A percentile compares a stretch with the other conserved stretches of the same genome.
Conservation (phyloP, 2,797 vertebrate genomes). For the Chelon auratus region DNA sequence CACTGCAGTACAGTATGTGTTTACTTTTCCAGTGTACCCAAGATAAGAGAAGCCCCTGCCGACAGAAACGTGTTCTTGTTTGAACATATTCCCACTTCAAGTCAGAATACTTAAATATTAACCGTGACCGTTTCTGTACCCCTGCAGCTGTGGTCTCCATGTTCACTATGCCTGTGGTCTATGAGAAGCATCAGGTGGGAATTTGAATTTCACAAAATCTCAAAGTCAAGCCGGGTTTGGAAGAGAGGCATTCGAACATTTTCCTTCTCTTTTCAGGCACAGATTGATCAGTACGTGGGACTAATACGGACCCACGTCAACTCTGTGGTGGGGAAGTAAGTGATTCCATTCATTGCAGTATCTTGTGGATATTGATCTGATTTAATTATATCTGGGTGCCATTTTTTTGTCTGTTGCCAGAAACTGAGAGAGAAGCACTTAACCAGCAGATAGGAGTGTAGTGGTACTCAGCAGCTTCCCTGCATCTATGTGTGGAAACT, state of each 20-base stretch:
- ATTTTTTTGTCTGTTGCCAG: background rate
- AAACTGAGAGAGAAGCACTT: background rate
- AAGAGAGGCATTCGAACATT: background rate
- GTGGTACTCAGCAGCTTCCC: no score
- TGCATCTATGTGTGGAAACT: no score
- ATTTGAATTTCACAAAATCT: background rate
- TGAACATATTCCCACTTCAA: constrained; percentile 34
- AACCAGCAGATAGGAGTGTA: background rate
- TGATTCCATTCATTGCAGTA: constrained; percentile 49
- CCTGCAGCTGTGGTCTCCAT: constrained; percentile 94
- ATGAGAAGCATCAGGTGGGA: constrained; percentile 98
- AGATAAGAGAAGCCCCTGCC: constrained; percentile 50
- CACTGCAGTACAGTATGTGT: constrained; percentile 13
- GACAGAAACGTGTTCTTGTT: constrained; percentile 36
- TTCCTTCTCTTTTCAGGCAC: constrained; percentile 85
- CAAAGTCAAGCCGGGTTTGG: background rate
- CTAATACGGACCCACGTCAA: constrained; percentile 98
- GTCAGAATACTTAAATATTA: constrained; percentile 31
- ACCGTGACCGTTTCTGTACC: constrained; percentile 55
- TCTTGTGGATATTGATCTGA: no score
- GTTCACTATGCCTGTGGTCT: constrained; percentile 98
- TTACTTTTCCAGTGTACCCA: constrained; percentile 59
- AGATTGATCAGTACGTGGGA: constrained; percentile 98
- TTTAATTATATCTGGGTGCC: background rate
- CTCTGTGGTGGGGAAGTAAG: constrained; percentile 97